Evolutionary conservation across 1,140 invertebrate genomes (phyloP), one percentile per base, ranked within the genome.

Genomic region (Diorhabda carinulata): DNA sequence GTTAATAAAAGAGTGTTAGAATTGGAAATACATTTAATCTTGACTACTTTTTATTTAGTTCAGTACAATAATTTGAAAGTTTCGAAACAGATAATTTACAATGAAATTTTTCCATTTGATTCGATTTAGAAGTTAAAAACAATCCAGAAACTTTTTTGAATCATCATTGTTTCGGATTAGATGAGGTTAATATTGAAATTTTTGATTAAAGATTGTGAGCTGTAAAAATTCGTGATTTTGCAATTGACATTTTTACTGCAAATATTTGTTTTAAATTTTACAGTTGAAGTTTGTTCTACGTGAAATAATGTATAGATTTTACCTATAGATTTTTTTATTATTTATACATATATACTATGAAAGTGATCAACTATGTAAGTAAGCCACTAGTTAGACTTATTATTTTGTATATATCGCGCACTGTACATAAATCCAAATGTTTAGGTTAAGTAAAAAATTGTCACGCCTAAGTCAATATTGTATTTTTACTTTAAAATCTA

Each of bases 391-490:
- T 52, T 52, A 52, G 47, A 52, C 6, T 8, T 52, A 68, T 68
- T 73, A 67, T 75, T 77, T 77, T 77, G 74, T 76, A 77, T 74
- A 76, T 73, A 77, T 67, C 44, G 66, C 72, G 72, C 74, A 76
- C 74, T 77, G 74, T 75, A 75, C 68, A 72, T 61, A 52, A 52
- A 52, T 8, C 47, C 47, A 52, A 25, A 72, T 71, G 47, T 56
- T 43, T 68, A 68, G 67, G 43, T 59, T 62, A 63, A 59, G 43
- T n/a, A 57, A 52, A 63, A 43, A 62, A 43, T 60, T 41, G 43
- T 62, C 43, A 62, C 8, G 61, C 61, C 61, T 62, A 62, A 62
- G 61, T 62, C 61, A 62, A 62, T 62, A 62, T 62, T 62, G 61
- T 62, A 62, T 62, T 62, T 62, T 62, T 62, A 62, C 61, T 62